Evolutionary conservation across 2,888 invertebrate genomes (phyloP).

Genomic region (Tetramorium bicarinatum): DNA sequence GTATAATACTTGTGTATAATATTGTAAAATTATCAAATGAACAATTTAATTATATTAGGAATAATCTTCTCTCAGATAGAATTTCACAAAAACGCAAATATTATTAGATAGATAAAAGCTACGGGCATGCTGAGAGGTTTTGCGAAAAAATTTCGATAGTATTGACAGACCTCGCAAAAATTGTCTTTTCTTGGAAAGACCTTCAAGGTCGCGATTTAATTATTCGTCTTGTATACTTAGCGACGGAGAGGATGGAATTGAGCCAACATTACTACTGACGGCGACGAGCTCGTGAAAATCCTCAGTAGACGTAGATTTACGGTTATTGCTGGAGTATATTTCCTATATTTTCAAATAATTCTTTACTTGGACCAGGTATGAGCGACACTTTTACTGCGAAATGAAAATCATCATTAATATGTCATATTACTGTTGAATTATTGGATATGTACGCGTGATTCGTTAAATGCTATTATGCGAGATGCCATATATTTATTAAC

Average conservation of each 20-base stretch:
- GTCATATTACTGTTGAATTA: slow-evolving; percentile 50
- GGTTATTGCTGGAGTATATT: slow-evolving; percentile 61
- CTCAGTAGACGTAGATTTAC: slow-evolving; percentile 59
- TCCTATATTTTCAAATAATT: slow-evolving; percentile 51
- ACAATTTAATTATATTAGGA: not conserved
- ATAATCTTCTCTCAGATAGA: not conserved
- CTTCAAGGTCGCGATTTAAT: slow-evolving; percentile 69
- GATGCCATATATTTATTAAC: not conserved
- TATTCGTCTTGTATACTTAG: slow-evolving; percentile 64
- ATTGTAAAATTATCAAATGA: not conserved
- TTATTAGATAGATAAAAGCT: not conserved
- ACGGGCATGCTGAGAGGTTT: not conserved
- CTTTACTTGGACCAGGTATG: slow-evolving; percentile 13
- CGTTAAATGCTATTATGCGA: slow-evolving; percentile 21
- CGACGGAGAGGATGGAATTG: slow-evolving; percentile 59
- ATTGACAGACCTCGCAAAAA: slow-evolving; percentile 58
- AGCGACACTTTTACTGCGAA: not conserved
- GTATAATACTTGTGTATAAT: not conserved
- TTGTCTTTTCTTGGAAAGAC: slow-evolving; percentile 32
- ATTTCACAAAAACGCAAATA: slow-evolving; percentile 14
- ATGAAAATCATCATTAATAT: slow-evolving; percentile 34
- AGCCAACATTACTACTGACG: slow-evolving; percentile 50
- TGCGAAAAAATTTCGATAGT: slow-evolving; percentile 48
- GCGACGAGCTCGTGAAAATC: slow-evolving; percentile 50
- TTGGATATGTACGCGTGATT: slow-evolving; percentile 16